Conservation (phyloP, 1,140 invertebrate species). For the Trissolcus basalis region DNA sequence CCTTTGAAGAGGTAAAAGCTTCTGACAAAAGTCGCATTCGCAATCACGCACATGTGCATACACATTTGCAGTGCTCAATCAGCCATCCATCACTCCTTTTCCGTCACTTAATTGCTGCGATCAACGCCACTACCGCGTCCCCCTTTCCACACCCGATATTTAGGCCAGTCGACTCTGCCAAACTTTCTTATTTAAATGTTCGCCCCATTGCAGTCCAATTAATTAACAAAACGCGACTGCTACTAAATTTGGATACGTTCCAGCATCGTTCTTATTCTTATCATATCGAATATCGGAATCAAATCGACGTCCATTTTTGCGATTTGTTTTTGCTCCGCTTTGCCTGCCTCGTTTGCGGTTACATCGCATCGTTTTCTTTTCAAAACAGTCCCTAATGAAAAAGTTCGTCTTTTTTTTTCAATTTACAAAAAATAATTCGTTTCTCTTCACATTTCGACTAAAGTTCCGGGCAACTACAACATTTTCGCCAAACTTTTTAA, state of each 20-base stretch:
- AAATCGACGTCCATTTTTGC: no score
- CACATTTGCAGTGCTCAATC: conserved; percentile 18
- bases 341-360: no score
- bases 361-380: no score
- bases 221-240: conserved; percentile 22
- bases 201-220: conserved; percentile 11
- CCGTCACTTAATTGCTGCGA: conserved; percentile 29
- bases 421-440: no score
- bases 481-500: conserved; percentile 22
- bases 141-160: conserved; percentile 1
- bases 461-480: conserved; percentile 3
- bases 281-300: neutral
- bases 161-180: conserved; percentile 8
- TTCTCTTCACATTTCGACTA: no score
- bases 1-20: conserved; percentile 43
- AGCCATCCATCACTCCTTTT: conserved; percentile 32
- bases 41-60: conserved; percentile 1
- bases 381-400: no score
- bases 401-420: no score
- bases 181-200: conserved; percentile 31
- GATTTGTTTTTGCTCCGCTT: no score
- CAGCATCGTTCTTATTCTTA: conserved; percentile 15
- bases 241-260: conserved; percentile 20
- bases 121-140: conserved; percentile 9
- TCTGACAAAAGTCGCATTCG: conserved; percentile 28